These are phyloP conservation scores for Drosophila parabipectinata DNA, from an alignment of 1,140 invertebrate species.

Conservation along the genomic window DNA sequence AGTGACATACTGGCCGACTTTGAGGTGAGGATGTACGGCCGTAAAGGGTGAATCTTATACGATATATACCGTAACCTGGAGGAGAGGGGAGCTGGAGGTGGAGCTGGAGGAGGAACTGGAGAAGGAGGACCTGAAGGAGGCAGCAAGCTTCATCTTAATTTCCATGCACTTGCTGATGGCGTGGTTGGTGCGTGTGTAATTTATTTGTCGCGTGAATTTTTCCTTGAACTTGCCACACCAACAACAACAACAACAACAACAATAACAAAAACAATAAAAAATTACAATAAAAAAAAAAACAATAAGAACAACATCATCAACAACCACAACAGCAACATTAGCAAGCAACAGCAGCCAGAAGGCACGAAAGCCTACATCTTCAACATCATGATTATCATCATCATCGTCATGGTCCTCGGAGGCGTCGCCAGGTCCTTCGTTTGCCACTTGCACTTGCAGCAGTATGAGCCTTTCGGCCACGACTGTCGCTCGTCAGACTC, in stretches of 20 bases:
- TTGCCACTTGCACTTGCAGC: conserved; percentile 5
- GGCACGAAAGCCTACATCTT: conserved; percentile 9
- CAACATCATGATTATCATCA: conserved; percentile 2
- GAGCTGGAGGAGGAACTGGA: conserved; percentile 10
- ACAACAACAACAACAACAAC: background rate
- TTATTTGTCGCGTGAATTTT: conserved; percentile 61
- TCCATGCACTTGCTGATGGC: conserved; percentile 56
- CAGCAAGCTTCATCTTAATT: conserved; percentile 50
- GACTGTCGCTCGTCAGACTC: conserved; percentile 18
- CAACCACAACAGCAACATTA: background rate
- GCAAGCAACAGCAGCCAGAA: conserved; percentile 5
- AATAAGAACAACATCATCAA: background rate
- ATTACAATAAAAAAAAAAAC: background rate
- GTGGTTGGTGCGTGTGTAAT: conserved; percentile 53
- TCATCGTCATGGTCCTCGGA: background rate
- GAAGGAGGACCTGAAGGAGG: conserved; percentile 7
- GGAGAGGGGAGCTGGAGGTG: background rate
- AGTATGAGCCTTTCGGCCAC: conserved; percentile 28
- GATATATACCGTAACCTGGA: background rate
- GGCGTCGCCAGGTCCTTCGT: conserved; percentile 20
- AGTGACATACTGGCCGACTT: conserved; percentile 56
- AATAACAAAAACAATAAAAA: background rate
- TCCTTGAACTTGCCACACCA: conserved; percentile 57
- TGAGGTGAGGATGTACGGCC: conserved; percentile 6
- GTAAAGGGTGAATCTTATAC: background rate